Conservation (phyloP, 2,888 invertebrate species). For the Tupiocoris notatus region DNA sequence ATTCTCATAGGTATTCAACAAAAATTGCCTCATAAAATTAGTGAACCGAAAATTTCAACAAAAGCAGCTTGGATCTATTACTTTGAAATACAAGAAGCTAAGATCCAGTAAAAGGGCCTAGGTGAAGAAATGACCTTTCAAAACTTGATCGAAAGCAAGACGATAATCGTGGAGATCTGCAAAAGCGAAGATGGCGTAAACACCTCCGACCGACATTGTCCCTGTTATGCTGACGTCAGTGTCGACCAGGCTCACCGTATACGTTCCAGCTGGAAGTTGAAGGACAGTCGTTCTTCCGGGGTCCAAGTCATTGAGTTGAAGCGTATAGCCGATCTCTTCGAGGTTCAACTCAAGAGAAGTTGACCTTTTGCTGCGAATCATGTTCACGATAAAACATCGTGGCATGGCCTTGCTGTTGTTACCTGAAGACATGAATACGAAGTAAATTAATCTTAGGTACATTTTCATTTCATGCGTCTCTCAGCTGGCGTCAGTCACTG, state of each 20-base stretch:
- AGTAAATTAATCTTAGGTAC: too few species aligned
- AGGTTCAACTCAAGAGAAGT: not conserved
- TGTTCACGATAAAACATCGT: not conserved
- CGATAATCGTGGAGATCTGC: constrained; percentile 7
- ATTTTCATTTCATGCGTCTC: too few species aligned
- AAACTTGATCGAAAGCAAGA: not conserved
- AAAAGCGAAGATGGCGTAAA: constrained; percentile 8
- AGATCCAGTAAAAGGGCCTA: too few species aligned
- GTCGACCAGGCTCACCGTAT: not conserved
- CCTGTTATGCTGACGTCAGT: not conserved
- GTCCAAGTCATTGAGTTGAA: not conserved
- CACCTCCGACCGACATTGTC: not conserved
- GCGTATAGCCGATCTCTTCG: not conserved
- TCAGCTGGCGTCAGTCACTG: too few species aligned
- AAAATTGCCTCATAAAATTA: too few species aligned
- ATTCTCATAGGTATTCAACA: too few species aligned
- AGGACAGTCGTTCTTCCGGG: not conserved
- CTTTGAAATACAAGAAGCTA: too few species aligned
- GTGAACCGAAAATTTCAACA: too few species aligned
- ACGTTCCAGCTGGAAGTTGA: not conserved
- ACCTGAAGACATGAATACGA: too few species aligned
- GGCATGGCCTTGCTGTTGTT: not conserved
- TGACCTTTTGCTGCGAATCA: not conserved
- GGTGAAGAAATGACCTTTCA: too few species aligned
- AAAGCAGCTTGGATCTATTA: too few species aligned